Percentiles rank a stretch among this genome's conserved stretches.
phyloP scores from a whole-genome alignment of 2,113 vertebrate species.

The Panthera uncia region DNA sequence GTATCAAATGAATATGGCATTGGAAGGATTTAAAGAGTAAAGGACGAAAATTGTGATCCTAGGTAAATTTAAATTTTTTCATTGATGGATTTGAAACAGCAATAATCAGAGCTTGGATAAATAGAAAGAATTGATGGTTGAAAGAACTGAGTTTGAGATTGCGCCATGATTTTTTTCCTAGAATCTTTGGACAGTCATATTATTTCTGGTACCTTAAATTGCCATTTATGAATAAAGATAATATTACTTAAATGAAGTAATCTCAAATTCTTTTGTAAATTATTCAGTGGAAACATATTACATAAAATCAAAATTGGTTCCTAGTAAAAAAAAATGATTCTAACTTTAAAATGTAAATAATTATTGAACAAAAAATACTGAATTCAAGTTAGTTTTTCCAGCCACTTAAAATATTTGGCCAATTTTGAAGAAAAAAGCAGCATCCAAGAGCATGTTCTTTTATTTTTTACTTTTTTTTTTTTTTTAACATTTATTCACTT shows the following conservation, averaged over 20 bases:
- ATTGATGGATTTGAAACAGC: not conserved
- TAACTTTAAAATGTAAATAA: slow-evolving; percentile 41
- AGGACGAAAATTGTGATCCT: not conserved
- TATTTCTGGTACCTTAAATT: slow-evolving; percentile 14
- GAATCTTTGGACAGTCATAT: not conserved
- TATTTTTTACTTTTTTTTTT: no score
- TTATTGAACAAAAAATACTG: not conserved
- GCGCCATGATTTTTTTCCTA: not conserved
- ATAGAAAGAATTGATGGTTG: not conserved
- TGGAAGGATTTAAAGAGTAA: not conserved
- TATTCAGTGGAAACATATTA: not conserved
- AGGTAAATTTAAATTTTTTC: not conserved
- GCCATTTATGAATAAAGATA: not conserved
- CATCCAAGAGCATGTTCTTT: not conserved
- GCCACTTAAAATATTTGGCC: not conserved
- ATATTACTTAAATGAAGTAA: not conserved
- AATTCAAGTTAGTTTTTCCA: not conserved
- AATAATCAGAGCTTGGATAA: slow-evolving; percentile 24
- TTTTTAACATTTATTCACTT: no score
- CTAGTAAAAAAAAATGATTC: not conserved
- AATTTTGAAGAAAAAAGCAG: not conserved
- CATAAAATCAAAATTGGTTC: slow-evolving; percentile 20
- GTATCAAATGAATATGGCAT: not conserved
- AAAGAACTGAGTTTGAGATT: not conserved
- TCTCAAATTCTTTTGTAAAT: not conserved